Base-by-base conservation (phyloP, 2,888 invertebrate genomes). In the Tenthredo amoena region DNA sequence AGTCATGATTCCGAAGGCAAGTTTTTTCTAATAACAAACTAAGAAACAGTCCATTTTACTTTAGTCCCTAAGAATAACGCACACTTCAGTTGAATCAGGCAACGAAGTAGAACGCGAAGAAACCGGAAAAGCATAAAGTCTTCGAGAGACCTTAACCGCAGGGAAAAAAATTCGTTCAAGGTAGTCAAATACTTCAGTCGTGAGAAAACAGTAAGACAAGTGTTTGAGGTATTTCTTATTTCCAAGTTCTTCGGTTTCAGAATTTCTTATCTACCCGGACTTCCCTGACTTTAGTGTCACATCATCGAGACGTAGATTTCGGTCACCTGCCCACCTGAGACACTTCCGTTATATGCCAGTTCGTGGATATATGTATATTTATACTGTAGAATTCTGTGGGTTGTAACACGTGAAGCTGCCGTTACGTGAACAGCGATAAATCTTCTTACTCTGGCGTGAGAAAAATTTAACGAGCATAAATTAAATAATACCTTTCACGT, bases 121-220 rank as follows among this genome's bases (percentile, higher is more conserved):
- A 18, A 40, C n/a, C 43, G n/a, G 15, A 71, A 34, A n/a, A 2
- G 40, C 15, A 40, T 31, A 1, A 21, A 74, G 21, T n/a, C 6
- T 21, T 12, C 1, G 21, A 74, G 74, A 74, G 74, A 74, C 74
- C 10, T 21, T 77, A 31, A 50, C 77, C 31, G 31, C 18, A 12
- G 12, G 34, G 55, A n/a, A 77, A 76, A 34, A 34, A 9, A 10
- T 26, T 76, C 77, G 31, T 31, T 18, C 18, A 21, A 74, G 5
- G 9, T 50, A 31, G 55, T 15, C 26, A 50, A 55, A 77, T 77
- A 77, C 34, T 77, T 77, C 5, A 55, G 10, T 55, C 18, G 12
- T 81, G 15, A 40, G 26, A 81, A 81, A 81, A 81, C 81, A 62
- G 21, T 21, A 37, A 81, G 62, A 81, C 58, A 62, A 3, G 62